Conservation (phyloP, 2,888 invertebrate species). For the Dinocampus coccinellae region DNA sequence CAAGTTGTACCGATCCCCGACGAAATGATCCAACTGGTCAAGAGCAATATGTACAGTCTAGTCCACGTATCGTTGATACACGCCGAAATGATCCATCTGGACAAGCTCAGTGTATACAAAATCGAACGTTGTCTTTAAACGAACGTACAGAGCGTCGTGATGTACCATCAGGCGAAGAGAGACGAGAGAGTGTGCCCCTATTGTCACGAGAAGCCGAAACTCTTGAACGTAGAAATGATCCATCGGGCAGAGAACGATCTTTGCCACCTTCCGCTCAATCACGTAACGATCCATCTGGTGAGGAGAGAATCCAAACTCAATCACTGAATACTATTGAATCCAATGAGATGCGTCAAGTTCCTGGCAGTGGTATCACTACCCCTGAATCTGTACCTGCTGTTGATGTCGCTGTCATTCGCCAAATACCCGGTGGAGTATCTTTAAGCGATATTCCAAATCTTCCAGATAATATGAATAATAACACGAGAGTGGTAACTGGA, state of each 20-base stretch:
- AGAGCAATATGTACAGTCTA: slow-evolving; percentile 54
- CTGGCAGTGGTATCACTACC: slow-evolving; percentile 59
- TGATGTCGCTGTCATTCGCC: slow-evolving; percentile 53
- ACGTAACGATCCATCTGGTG: slow-evolving; percentile 65
- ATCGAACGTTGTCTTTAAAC: slow-evolving; percentile 47
- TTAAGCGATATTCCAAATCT: slow-evolving; percentile 56
- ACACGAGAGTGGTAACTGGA: slow-evolving; percentile 62
- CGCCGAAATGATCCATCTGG: slow-evolving; percentile 65
- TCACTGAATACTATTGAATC: slow-evolving; percentile 53
- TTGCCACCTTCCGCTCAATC: slow-evolving; percentile 58
- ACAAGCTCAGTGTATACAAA: slow-evolving; percentile 53
- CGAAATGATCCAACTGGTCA: slow-evolving; percentile 67
- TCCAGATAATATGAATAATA: slow-evolving; percentile 54
- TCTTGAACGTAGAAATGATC: slow-evolving; percentile 64
- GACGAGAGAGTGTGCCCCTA: slow-evolving; percentile 42
- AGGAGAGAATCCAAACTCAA: slow-evolving; percentile 54
- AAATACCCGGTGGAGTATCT: slow-evolving; percentile 64
- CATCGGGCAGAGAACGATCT: slow-evolving; percentile 64
- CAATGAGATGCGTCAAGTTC: slow-evolving; percentile 59
- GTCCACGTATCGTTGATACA: slow-evolving; percentile 57
- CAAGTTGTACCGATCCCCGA: slow-evolving; percentile 62
- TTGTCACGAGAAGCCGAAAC: slow-evolving; percentile 48
- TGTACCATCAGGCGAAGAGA: slow-evolving; percentile 58
- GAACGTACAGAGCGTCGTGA: slow-evolving; percentile 58
- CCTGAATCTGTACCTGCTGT: slow-evolving; percentile 54